Conservation (phyloP, 2,113 vertebrate genomes). For the Paraplagusia blochii region DNA sequence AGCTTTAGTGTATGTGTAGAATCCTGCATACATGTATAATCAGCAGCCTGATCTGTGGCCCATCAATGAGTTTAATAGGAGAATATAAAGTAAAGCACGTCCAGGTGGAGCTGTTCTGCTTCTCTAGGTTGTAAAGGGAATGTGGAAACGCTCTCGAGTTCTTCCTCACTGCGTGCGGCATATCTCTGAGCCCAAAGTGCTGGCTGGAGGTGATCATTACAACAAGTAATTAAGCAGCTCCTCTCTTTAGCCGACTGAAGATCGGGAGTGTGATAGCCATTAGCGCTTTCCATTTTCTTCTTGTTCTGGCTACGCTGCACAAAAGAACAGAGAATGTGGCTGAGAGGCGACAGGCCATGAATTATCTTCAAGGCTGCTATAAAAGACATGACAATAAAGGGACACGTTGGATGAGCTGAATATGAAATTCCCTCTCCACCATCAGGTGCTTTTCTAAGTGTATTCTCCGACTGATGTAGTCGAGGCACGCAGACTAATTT, state of each 20-base stretch:
- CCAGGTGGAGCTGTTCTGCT: conserved; percentile 13
- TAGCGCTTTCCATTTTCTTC: conserved; percentile 46
- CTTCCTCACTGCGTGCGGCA: conserved; percentile 20
- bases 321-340: conserved; percentile 21
- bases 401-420: conserved; percentile 21
- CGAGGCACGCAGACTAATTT: conserved; percentile 19
- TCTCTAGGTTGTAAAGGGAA: conserved; percentile 6
- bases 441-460: conserved; percentile 32
- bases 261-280: conserved; percentile 54
- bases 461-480: conserved; percentile 10
- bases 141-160: conserved; percentile 22
- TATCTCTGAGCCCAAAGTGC: conserved; percentile 38
- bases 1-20: conserved; percentile 2
- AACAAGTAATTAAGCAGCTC: conserved; percentile 62
- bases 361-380: conserved; percentile 12
- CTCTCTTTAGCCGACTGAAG: conserved; percentile 62
- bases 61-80: conserved; percentile 5
- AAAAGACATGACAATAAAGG: conserved; percentile 21
- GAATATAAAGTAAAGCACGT: conserved; percentile 18
- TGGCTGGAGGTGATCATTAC: conserved; percentile 46
- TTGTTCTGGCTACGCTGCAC: conserved; percentile 27
- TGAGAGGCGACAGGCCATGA: conserved; percentile 4
- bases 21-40: background rate
- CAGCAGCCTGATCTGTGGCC: background rate
- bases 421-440: conserved; percentile 17